Conservation (phyloP, 2,113 vertebrate genomes). For the Bathybates hornii region DNA sequence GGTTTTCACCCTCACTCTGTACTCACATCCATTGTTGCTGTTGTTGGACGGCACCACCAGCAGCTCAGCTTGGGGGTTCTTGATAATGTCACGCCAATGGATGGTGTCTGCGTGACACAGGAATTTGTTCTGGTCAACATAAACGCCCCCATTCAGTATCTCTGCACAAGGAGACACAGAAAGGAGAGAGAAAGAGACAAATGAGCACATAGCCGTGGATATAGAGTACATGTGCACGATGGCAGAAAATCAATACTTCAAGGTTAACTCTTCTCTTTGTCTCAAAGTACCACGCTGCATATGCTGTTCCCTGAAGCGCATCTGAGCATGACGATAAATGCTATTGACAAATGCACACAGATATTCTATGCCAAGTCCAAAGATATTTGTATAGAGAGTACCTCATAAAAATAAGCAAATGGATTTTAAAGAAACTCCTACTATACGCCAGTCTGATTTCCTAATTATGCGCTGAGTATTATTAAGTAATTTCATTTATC, state of each 20-base stretch:
- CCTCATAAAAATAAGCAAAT: neutral
- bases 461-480: neutral
- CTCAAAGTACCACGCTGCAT: conserved; percentile 15
- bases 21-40: conserved; percentile 92
- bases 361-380: conserved; percentile 41
- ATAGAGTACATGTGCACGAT: conserved; percentile 15
- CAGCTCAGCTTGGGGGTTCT: conserved; percentile 87
- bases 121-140: conserved; percentile 95
- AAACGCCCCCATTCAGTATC: conserved; percentile 92
- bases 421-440: neutral
- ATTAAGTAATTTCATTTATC: conserved; percentile 8
- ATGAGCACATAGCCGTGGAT: conserved; percentile 22
- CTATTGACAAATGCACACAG: conserved; percentile 51
- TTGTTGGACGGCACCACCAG: conserved; percentile 90
- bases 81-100: conserved; percentile 94
- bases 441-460: neutral
- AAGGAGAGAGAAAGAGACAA: neutral
- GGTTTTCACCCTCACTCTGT: neutral
- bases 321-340: conserved; percentile 58
- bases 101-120: conserved; percentile 93
- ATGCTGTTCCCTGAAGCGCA: conserved; percentile 25
- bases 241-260: conserved; percentile 65
- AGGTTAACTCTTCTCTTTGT: conserved; percentile 50
- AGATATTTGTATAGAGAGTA: conserved; percentile 7
- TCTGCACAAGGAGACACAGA: conserved; percentile 66